A percentile compares a stretch with the other conserved stretches of the same genome.
phyloP scores from a whole-genome alignment of 2,113 vertebrate genomes.

The Aegypius monachus region DNA sequence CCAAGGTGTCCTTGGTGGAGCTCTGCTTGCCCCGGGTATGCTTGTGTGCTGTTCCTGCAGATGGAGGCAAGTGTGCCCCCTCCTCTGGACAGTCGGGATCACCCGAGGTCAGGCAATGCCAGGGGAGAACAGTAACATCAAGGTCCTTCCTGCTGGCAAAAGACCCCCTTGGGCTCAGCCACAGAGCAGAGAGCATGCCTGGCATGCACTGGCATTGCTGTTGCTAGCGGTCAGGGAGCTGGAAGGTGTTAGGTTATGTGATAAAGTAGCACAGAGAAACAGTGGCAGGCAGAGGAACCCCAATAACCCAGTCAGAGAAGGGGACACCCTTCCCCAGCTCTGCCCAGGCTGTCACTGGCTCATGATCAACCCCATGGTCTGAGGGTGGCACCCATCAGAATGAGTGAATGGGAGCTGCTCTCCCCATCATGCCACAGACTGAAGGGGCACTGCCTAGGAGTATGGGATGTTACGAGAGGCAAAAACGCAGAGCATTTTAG shows the following conservation, averaged over 20 bases:
- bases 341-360: not conserved
- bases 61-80: fast-evolving
- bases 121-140: not conserved
- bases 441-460: fast-evolving
- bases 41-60: not conserved
- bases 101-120: not conserved
- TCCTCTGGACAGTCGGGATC: fast-evolving
- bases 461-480: fast-evolving
- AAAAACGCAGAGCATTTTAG: not conserved
- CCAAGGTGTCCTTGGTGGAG: not conserved
- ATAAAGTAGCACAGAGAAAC: not conserved
- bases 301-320: not conserved
- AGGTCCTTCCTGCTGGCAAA: not conserved
- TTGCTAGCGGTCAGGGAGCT: fast-evolving
- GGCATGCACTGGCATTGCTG: not conserved
- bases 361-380: fast-evolving
- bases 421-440: not conserved
- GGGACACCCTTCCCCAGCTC: not conserved
- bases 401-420: fast-evolving
- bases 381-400: not conserved
- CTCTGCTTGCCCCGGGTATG: fast-evolving
- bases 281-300: not conserved
- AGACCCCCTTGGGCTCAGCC: not conserved
- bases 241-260: not conserved
- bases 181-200: not conserved